A percentile compares a stretch with the other conserved stretches of the same genome.
phyloP scores from a whole-genome alignment of 2,113 vertebrate genomes.

The Romanogobio albipinnatus region DNA sequence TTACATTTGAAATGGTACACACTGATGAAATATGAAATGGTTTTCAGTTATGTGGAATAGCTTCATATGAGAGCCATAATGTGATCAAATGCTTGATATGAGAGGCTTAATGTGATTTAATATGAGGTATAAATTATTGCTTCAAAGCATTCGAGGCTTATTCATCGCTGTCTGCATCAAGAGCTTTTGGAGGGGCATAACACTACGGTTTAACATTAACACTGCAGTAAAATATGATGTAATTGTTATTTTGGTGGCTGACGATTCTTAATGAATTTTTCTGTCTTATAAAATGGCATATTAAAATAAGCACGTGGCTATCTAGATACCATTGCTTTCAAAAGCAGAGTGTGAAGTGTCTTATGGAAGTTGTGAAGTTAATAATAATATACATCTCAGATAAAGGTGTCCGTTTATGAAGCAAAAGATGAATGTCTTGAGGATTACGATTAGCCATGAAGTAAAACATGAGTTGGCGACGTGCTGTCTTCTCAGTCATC shows the following conservation, averaged over 20 bases:
- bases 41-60: conserved; percentile 18
- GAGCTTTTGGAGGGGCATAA: neutral
- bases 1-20: conserved; percentile 31
- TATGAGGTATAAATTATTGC: conserved; percentile 6
- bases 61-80: neutral
- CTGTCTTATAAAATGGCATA: neutral
- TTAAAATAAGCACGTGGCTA: neutral
- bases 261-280: neutral
- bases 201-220: neutral
- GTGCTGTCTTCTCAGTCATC: neutral
- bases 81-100: conserved; percentile 23
- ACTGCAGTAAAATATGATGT: neutral
- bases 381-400: neutral
- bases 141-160: neutral
- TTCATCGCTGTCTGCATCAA: neutral
- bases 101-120: conserved; percentile 11
- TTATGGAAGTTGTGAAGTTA: neutral
- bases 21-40: conserved; percentile 48
- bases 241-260: neutral
- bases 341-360: neutral
- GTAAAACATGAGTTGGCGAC: neutral
- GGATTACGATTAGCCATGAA: neutral
- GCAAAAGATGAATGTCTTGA: neutral
- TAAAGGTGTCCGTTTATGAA: neutral
- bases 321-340: neutral